Base-by-base conservation (phyloP, 1,140 invertebrate genomes). In the Cylas formicarius region DNA sequence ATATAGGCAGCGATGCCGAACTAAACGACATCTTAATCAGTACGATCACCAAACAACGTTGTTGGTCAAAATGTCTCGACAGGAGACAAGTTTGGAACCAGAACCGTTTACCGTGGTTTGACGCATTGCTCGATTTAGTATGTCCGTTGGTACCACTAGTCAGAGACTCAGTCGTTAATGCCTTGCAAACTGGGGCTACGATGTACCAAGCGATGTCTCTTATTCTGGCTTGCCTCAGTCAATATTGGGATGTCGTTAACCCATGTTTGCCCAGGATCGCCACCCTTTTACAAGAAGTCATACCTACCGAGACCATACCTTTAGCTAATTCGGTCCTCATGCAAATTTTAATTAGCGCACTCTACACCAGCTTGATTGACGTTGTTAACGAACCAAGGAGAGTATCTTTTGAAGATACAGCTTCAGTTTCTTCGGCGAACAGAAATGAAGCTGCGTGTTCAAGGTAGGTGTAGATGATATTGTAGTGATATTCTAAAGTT, bases 71-170 rank as follows among this genome's bases (percentile, higher is more conserved):
- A 43, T 80, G 79, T 56, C 69, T 86, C 27, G 79, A 85, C 60
- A 77, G 78, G 57, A 66, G 80, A 48, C 80, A 86, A 79, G 72
- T 87, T 1, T 87, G 84, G 84, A 84, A 84, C 65, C 79, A 84
- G 57, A 74, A 78, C 20, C 69, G 80, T 18, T 81, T 82, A 18
- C 71, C 82, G 0, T 87, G 83, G 83, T 64, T 83, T 33, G 74
- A 82, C 41, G 80, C 80, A 3, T 65, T 86, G 9, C 59, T 85
- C 42, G 72, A 74, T 14, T 69, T 80, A 4, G 65, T 79, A 0
- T 72, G 74, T 2, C 72, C 75, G 0, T 63, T 76, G 1, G 65
- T 84, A 19, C 64, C 72, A 19, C 76, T 80, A 8, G 73, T 83
- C 9, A 75, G 78, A 0, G 68, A 76, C 13, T 76, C 77, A 39